Evolutionary conservation across 2,113 vertebrate species (phyloP).

Genomic region (Mormyrus lacerda): DNA sequence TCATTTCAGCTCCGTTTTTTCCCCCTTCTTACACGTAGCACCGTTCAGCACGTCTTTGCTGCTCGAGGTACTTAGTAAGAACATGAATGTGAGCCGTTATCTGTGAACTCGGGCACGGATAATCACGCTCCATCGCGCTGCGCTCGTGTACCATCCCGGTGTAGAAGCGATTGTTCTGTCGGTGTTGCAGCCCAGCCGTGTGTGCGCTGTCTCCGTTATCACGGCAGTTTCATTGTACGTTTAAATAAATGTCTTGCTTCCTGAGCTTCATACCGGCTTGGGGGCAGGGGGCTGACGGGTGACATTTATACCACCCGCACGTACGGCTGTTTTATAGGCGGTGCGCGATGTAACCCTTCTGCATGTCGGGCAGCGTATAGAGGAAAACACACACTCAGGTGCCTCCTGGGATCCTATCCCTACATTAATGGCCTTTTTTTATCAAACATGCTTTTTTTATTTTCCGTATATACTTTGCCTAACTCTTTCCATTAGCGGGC

Average conservation of each 20-base stretch:
- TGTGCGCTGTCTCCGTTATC: not conserved
- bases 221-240: not conserved
- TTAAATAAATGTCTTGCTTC: not conserved
- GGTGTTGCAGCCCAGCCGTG: not conserved
- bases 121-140: not conserved
- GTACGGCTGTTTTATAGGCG: not conserved
- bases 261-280: not conserved
- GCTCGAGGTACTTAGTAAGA: not conserved
- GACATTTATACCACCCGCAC: conserved; percentile 7
- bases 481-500: conserved; percentile 17
- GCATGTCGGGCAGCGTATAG: not conserved
- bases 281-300: not conserved
- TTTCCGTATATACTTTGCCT: conserved; percentile 3
- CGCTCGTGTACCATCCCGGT: not conserved
- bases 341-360: conserved; percentile 14
- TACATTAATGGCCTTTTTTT: conserved; percentile 27
- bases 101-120: not conserved
- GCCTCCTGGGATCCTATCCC: not conserved
- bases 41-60: not conserved
- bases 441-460: conserved; percentile 22
- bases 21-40: not conserved
- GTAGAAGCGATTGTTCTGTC: not conserved
- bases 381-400: not conserved
- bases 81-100: not conserved
- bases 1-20: conserved; percentile 37